These are phyloP conservation scores for Pristionchus fissidentatus DNA, from an alignment of 2,888 invertebrate genomes.

Conservation along the genomic window DNA sequence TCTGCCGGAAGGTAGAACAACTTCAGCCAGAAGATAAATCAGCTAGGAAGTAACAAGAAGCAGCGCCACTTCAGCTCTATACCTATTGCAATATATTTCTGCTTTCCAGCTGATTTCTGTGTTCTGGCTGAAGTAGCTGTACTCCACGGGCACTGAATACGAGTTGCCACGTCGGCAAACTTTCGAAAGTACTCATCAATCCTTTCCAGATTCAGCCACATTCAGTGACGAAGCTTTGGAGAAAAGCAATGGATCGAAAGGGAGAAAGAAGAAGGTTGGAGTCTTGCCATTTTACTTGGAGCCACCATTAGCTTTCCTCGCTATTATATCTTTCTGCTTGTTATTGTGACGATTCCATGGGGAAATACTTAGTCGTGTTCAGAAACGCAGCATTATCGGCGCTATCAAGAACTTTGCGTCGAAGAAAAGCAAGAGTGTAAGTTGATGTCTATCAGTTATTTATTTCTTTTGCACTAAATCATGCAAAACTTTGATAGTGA, in stretches of 20 bases:
- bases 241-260: background rate
- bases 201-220: background rate
- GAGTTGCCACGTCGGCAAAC: too few relatives aligned
- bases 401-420: background rate
- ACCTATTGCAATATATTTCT: too few relatives aligned
- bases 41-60: too few relatives aligned
- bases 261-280: background rate
- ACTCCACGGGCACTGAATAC: too few relatives aligned
- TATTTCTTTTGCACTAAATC: too few relatives aligned
- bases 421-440: constrained; percentile 10
- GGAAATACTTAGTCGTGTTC: background rate
- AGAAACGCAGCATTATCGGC: background rate
- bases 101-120: too few relatives aligned
- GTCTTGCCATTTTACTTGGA: background rate
- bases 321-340: background rate
- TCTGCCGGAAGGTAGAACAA: too few relatives aligned
- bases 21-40: too few relatives aligned
- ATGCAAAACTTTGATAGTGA: background rate
- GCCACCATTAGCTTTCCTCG: background rate
- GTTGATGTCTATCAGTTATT: background rate
- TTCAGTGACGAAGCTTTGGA: constrained; percentile 1
- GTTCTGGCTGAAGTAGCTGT: too few relatives aligned
- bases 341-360: background rate
- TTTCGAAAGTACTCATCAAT: too few relatives aligned
- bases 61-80: too few relatives aligned